A percentile compares a stretch with the other conserved stretches of the same genome.
phyloP scores from a whole-genome alignment of 2,888 invertebrate genomes.

The Acleris emargana region DNA sequence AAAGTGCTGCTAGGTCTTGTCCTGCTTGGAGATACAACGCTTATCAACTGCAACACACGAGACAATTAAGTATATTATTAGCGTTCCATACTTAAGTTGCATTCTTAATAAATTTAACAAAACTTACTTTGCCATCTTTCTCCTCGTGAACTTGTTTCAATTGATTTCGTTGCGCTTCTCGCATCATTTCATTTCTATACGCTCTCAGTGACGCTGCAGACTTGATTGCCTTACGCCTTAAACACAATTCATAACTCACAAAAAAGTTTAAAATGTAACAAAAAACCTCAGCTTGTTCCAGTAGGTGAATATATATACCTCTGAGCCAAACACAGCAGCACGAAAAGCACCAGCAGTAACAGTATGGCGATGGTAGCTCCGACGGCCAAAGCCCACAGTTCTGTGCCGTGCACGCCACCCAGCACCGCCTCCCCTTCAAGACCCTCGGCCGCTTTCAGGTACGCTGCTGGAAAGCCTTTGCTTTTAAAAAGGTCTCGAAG shows the following conservation, averaged over 20 bases:
- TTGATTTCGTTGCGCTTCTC: constrained; percentile 75
- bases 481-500: constrained; percentile 4
- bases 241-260: constrained; percentile 37
- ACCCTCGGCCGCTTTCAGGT: constrained; percentile 86
- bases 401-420: constrained; percentile 63
- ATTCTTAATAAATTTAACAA: too few relatives aligned
- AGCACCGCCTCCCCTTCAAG: constrained; percentile 80
- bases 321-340: constrained; percentile 73
- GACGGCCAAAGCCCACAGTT: constrained; percentile 86
- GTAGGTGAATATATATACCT: constrained; percentile 53
- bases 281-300: too few relatives aligned
- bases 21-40: constrained; percentile 77
- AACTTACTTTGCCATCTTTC: constrained; percentile 69
- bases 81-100: neutral
- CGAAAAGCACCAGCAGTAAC: constrained; percentile 82
- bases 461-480: constrained; percentile 80
- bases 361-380: constrained; percentile 85
- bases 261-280: neutral
- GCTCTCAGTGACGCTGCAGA: constrained; percentile 72
- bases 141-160: constrained; percentile 74
- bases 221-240: constrained; percentile 69
- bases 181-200: constrained; percentile 69
- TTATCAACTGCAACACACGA: constrained; percentile 64
- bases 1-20: constrained; percentile 75
- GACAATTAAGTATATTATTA: neutral